Base-by-base conservation (phyloP, 2,797 vertebrate species). In the Phoxinus dragarum region DNA sequence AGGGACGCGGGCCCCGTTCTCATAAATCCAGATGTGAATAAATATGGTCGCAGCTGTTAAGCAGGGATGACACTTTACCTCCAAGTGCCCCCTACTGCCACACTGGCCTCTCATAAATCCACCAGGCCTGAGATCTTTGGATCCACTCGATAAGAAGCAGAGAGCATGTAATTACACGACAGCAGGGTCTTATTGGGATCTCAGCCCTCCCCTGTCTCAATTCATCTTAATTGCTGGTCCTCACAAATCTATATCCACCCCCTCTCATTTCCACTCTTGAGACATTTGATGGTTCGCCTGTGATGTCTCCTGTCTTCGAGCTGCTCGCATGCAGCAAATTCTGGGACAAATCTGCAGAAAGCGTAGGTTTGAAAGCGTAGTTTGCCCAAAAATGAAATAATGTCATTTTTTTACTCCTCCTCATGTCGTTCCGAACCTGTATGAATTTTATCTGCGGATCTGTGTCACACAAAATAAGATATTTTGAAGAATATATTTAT, bases 11-110 rank as follows among this genome's bases (percentile, higher is more conserved):
- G 34, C 52, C 52, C 80, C 75, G 47, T 86, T 34, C 56, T 75
- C 78, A 92, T 93, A 93, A 94, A 94, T 92, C 89, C 19, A 27
- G 89, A 73, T 89, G 83, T 91, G 89, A 90, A 93, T 94, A 93
- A 93, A 93, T 93, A 91, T 91, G 90, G 91, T 90, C 84, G 86
- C 90, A 93, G 91, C 88, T 93, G 92, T 92, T 92, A 89, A 89
- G 84, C 87, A 88, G 86, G 67, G 85, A 88, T 92, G 89, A 92
- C 91, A 91, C 89, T 91, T 93, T 93, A 93, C 92, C 90, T 93
- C 88, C 89, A 92, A 91, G 90, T 92, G 90, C 88, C 91, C 90
- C 91, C 91, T 88, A 89, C 89, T 86, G 88, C 85, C 87, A 83
- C 82, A 86, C 82, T 87, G 86, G 83, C 77, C 76, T 67, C 38